Conservation (phyloP, 2,797 vertebrate genomes). For the Hephaestus fuliginosus region DNA sequence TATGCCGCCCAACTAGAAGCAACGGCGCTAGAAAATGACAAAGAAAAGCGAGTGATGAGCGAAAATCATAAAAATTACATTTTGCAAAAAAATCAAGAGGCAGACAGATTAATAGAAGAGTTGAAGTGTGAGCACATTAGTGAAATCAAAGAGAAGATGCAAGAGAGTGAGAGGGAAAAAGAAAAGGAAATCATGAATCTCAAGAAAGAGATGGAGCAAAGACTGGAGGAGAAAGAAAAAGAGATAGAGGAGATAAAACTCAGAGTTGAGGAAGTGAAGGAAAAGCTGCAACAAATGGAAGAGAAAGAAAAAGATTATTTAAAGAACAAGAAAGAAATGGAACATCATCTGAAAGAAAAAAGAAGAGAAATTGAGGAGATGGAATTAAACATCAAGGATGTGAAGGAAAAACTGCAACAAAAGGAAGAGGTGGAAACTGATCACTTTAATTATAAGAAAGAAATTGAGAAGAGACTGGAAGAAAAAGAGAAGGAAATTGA, state of each 20-base stretch:
- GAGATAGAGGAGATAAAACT: conserved; percentile 23
- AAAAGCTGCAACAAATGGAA: background rate
- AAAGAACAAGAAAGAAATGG: too few species aligned
- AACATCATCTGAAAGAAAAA: conserved; percentile 7
- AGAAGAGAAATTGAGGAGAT: conserved; percentile 23
- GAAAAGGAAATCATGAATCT: background rate
- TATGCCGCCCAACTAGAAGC: conserved; percentile 7
- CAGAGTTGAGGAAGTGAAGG: background rate
- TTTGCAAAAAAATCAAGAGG: conserved; percentile 35
- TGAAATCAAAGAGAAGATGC: conserved; percentile 22
- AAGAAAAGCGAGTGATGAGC: conserved; percentile 26
- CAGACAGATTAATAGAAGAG: conserved; percentile 38
- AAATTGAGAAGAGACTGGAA: conserved; percentile 23
- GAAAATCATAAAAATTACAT: conserved; percentile 22
- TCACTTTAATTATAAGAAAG: background rate
- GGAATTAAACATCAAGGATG: background rate
- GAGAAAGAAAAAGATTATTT: too few species aligned
- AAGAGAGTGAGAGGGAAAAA: conserved; percentile 24
- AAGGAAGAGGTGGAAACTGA: conserved; percentile 24
- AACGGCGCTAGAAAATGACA: conserved; percentile 1
- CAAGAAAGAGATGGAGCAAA: conserved; percentile 24
- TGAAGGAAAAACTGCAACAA: conserved; percentile 34
- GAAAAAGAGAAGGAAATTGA: conserved; percentile 36
- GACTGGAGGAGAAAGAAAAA: conserved; percentile 12
- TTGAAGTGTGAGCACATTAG: conserved; percentile 12